A percentile compares a stretch with the other conserved stretches of the same genome.
These are phyloP conservation scores for Gryllus longicercus DNA, from an alignment of 2,888 invertebrate species.

Conservation along the genomic window DNA sequence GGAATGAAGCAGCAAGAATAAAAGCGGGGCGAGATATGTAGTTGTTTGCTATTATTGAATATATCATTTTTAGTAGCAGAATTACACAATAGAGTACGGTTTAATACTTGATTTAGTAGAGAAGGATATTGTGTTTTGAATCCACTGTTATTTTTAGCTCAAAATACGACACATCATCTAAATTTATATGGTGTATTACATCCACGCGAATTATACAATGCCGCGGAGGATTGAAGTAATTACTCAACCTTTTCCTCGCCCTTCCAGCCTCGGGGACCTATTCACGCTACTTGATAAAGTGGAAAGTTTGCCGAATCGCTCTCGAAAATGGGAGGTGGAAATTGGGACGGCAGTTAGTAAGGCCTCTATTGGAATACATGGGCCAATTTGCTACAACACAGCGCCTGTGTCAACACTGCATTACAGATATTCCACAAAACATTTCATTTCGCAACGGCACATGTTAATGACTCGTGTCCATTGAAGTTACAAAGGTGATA, in stretches of 20 bases:
- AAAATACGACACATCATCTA: conserved; percentile 8
- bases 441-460: conserved; percentile 3
- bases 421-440: conserved; percentile 17
- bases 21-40: conserved; percentile 1
- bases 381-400: background rate
- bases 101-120: conserved; percentile 1
- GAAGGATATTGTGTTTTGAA: background rate
- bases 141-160: background rate
- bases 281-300: conserved; percentile 17
- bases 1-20: conserved; percentile 17
- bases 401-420: background rate
- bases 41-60: conserved; percentile 17
- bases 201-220: background rate
- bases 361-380: conserved; percentile 8
- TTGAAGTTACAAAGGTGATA: conserved; percentile 11
- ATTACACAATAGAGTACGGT: background rate
- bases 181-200: background rate
- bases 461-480: conserved; percentile 11
- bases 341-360: background rate
- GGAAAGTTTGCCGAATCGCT: conserved; percentile 1
- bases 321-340: background rate
- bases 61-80: conserved; percentile 1
- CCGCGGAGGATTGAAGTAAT: conserved; percentile 8
- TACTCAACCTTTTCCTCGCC: background rate
- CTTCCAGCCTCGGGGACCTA: background rate